These are phyloP conservation scores for Campoplex capitator DNA, from an alignment of 2,888 invertebrate species.

Conservation along the genomic window DNA sequence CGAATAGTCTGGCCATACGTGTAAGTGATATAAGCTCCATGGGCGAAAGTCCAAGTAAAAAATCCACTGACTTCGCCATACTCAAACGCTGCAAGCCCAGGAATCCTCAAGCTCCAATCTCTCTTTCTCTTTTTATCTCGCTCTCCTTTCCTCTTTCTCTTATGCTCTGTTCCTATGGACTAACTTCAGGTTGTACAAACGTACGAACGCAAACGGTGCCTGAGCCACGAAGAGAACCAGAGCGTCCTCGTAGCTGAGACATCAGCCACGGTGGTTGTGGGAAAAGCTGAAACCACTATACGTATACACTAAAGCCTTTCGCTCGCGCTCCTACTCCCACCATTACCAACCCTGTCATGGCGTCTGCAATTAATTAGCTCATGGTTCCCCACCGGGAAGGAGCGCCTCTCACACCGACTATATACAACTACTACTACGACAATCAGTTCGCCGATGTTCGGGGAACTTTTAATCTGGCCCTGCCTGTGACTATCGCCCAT, in stretches of 20 bases:
- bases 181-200: slow-evolving; percentile 73
- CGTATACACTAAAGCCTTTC: slow-evolving; percentile 50
- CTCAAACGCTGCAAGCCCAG: slow-evolving; percentile 28
- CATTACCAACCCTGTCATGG: slow-evolving; percentile 69
- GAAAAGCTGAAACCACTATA: slow-evolving; percentile 46
- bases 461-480: slow-evolving; percentile 79
- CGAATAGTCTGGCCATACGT: slow-evolving; percentile 11
- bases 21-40: slow-evolving; percentile 18
- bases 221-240: slow-evolving; percentile 49
- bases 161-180: slow-evolving; percentile 73
- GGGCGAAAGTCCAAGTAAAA: slow-evolving; percentile 75
- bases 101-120: slow-evolving; percentile 30
- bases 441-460: slow-evolving; percentile 80
- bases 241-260: slow-evolving; percentile 10
- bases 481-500: slow-evolving; percentile 77
- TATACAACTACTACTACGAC: slow-evolving; percentile 63
- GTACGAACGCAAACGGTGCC: slow-evolving; percentile 34
- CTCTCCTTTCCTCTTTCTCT: neutral
- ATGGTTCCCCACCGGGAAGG: slow-evolving; percentile 66
- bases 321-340: slow-evolving; percentile 51
- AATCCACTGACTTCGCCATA: slow-evolving; percentile 74
- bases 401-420: slow-evolving; percentile 20
- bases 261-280: slow-evolving; percentile 37
- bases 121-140: neutral
- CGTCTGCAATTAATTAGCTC: slow-evolving; percentile 82